phyloP scores from a whole-genome alignment of 2,797 vertebrate genomes.

The Micrastur ruficollis region DNA sequence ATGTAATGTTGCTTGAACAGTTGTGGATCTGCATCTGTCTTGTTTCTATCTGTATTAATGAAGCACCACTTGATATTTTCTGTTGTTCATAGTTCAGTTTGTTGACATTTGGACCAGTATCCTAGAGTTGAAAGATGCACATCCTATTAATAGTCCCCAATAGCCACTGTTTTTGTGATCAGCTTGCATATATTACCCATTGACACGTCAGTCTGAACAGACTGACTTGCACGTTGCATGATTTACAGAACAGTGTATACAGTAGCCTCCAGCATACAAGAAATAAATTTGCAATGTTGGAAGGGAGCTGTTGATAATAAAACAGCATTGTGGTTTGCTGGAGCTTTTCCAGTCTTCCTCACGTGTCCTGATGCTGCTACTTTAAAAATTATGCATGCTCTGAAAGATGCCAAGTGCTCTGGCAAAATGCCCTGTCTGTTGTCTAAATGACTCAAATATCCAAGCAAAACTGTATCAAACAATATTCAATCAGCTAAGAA shows the following conservation, averaged over 20 bases:
- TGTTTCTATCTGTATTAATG: not conserved
- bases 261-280: not conserved
- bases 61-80: not conserved
- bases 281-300: not conserved
- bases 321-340: conserved; percentile 8
- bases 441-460: not conserved
- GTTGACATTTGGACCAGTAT: not conserved
- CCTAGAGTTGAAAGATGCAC: not conserved
- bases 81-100: not conserved
- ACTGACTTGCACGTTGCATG: not conserved
- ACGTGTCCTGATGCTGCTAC: conserved; percentile 24
- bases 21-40: not conserved
- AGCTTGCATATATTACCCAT: not conserved
- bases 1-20: not conserved
- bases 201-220: not conserved
- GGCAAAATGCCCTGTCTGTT: conserved; percentile 17
- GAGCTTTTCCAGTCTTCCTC: conserved; percentile 31
- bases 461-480: conserved; percentile 4
- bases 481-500: not conserved
- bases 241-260: not conserved
- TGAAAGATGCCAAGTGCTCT: conserved; percentile 3
- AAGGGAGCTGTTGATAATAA: conserved; percentile 11
- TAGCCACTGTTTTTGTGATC: not conserved
- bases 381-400: conserved; percentile 23
- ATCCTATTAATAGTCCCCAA: not conserved